phyloP scores from a whole-genome alignment of 2,888 invertebrate genomes.

The Agrenia bidenticulata region DNA sequence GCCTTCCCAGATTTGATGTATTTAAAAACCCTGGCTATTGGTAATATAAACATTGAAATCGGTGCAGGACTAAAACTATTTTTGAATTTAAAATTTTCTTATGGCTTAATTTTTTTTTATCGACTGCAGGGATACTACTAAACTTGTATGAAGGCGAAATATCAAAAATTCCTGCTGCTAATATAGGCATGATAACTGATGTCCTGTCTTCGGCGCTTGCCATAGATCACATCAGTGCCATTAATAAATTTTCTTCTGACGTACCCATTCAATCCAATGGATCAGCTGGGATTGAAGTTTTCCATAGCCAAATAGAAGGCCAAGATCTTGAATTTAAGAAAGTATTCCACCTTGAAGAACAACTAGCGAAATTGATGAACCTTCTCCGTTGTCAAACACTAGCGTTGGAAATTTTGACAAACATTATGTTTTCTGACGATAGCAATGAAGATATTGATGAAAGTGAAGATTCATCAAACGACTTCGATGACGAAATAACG shows the following conservation, averaged over 20 bases:
- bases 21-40: conserved; percentile 64
- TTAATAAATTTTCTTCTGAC: conserved; percentile 42
- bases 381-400: conserved; percentile 69
- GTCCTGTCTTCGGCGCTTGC: conserved; percentile 62
- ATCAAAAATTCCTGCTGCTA: conserved; percentile 34
- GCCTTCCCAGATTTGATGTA: conserved; percentile 31
- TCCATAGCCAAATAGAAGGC: conserved; percentile 57
- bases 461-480: conserved; percentile 55
- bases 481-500: conserved; percentile 38
- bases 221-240: conserved; percentile 58
- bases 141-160: conserved; percentile 54
- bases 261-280: conserved; percentile 27
- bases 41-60: conserved; percentile 55
- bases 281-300: conserved; percentile 25
- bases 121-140: conserved; percentile 54
- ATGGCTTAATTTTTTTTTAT: neutral
- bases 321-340: conserved; percentile 26
- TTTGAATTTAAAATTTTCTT: neutral
- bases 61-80: neutral
- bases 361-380: conserved; percentile 54
- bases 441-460: conserved; percentile 57
- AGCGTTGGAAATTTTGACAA: conserved; percentile 69
- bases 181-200: conserved; percentile 58
- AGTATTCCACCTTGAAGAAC: conserved; percentile 43
- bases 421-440: conserved; percentile 70